Base-by-base conservation (phyloP, 2,888 invertebrate genomes). In the Dysmachus trigonus region DNA sequence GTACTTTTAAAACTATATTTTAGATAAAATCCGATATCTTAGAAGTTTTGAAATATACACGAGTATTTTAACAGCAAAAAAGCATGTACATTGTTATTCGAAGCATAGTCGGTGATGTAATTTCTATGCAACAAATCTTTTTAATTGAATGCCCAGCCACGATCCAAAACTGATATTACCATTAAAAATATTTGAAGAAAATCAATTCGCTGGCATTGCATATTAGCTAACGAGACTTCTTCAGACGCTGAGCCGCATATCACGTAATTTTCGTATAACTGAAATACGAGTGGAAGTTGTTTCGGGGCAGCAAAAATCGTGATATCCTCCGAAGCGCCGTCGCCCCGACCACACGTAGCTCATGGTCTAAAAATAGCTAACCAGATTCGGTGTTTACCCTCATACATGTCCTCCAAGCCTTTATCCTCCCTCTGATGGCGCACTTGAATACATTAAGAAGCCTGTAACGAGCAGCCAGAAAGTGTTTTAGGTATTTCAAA, bases 281-380 rank as follows among this genome's bases (percentile, higher is more conserved):
- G 22, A 62, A 62, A 62, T 62, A 62, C 62, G 27, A 27, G 27
- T 62, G 62, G 62, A 62, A 62, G 27, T 62, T 62, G 62, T 27
- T n/a, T 62, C 22, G 62, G 62, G 62, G 10, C 62, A 35, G 76
- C n/a, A 76, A 85, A 76, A 76, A 85, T 76, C 76, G 53, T 27
- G 62, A 62, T 62, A 47, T 33, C 41, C 74, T 76, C 41, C 38
- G 35, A 83, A 72, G 15, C 27, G 15, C 27, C 27, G 35, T 83
- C 35, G 53, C 47, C 82, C 82, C 38, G 38, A 38, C 31, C 86
- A 74, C 86, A 74, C 74, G 74, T 76, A 82, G 76, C 82, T 86
- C 53, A 82, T 76, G 33, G 33, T 74, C 86, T 86, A 86, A 86
- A 86, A 86, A 86, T 86, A 86, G 82, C 62, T 86, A 74, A 86